phyloP scores from a whole-genome alignment of 2,113 vertebrate species.

The Tretioscincus oriximinensis region DNA sequence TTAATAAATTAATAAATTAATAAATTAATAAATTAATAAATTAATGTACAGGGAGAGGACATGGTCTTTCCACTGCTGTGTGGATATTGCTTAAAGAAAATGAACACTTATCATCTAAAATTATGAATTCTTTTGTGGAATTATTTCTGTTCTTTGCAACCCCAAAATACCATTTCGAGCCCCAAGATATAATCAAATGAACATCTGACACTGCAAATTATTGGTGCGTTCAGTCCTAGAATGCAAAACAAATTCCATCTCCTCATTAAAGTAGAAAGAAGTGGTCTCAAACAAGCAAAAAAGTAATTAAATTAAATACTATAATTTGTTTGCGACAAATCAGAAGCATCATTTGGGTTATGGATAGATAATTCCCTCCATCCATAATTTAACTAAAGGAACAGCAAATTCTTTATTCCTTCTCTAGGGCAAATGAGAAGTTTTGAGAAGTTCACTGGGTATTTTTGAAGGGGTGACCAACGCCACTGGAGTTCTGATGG shows the following conservation, averaged over 20 bases:
- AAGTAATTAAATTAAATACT: background rate
- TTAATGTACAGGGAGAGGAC: too few species aligned
- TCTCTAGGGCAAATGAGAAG: background rate
- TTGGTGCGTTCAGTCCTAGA: background rate
- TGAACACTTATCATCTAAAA: background rate
- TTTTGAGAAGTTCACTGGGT: background rate
- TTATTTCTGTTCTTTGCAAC: background rate
- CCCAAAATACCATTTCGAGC: too few species aligned
- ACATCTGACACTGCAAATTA: background rate
- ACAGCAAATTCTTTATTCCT: background rate
- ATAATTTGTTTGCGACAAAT: background rate
- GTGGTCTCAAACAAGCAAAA: background rate
- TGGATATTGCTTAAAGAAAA: background rate
- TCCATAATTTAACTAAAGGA: too few species aligned
- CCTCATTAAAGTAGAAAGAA: background rate
- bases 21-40: too few species aligned
- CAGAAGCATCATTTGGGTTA: background rate
- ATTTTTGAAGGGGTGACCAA: background rate
- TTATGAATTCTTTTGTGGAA: background rate
- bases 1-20: too few species aligned
- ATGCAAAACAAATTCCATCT: background rate
- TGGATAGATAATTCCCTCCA: background rate
- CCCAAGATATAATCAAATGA: background rate
- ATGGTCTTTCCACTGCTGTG: too few species aligned
- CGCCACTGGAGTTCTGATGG: slow-evolving; percentile 25